Conservation (phyloP, 2,113 vertebrate genomes). For the Grantiella picta region DNA sequence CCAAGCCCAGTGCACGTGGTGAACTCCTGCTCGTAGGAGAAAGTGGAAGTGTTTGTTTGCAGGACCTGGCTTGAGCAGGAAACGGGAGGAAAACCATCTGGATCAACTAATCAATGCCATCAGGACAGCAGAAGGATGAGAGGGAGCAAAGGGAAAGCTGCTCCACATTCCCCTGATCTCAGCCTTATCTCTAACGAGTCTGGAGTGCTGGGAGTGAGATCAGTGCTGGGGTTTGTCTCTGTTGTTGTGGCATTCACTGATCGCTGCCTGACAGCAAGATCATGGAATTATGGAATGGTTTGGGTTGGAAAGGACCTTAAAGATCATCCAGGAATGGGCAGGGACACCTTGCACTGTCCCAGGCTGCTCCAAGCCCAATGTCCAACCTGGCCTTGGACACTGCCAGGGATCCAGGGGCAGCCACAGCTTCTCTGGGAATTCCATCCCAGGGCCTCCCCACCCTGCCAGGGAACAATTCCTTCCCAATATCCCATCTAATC, state of each 20-base stretch:
- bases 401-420: not conserved
- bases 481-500: accelerated
- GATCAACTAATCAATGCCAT: not conserved
- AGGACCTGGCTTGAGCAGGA: not conserved
- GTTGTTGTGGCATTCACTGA: accelerated
- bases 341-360: not conserved
- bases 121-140: not conserved
- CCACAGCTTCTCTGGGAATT: not conserved
- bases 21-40: not conserved
- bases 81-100: not conserved
- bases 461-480: not conserved
- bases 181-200: not conserved
- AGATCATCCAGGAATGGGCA: not conserved
- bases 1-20: not conserved
- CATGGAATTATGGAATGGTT: not conserved
- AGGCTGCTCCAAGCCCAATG: not conserved
- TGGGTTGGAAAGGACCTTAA: not conserved
- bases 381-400: not conserved
- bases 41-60: not conserved
- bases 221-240: not conserved
- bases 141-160: not conserved
- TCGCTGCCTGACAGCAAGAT: not conserved
- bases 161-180: not conserved
- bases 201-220: not conserved
- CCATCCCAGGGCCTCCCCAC: not conserved